Conservation (phyloP, 2,888 invertebrate species). For the Platyscelio sp. region DNA sequence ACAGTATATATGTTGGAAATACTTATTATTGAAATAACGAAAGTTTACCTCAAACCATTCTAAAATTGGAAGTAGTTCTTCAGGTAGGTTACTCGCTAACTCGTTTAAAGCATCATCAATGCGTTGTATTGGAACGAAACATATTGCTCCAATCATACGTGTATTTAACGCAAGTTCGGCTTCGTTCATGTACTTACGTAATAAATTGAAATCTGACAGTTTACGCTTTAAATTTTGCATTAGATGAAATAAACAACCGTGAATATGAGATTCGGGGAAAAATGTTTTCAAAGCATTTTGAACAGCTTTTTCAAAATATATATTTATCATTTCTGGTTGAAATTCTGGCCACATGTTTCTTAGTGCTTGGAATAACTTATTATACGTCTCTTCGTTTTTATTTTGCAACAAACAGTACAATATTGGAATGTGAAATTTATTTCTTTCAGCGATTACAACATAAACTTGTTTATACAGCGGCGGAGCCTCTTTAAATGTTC, state of each 20-base stretch:
- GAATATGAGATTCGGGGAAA: neutral
- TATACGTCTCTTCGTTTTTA: neutral
- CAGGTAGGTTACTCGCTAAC: neutral
- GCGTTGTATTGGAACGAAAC: neutral
- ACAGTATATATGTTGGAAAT: too few species aligned
- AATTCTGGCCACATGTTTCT: too few species aligned
- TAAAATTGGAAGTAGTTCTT: neutral
- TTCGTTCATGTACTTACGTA: neutral
- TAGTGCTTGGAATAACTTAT: neutral
- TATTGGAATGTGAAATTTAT: neutral
- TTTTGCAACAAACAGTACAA: neutral
- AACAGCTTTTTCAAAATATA: neutral
- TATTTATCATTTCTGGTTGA: neutral
- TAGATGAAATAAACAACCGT: neutral
- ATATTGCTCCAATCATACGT: neutral
- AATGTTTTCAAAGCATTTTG: neutral
- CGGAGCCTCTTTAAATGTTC: too few species aligned
- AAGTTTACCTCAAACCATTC: too few species aligned
- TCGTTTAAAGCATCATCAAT: neutral
- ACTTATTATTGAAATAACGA: neutral
- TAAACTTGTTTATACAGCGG: neutral
- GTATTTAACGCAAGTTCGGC: neutral
- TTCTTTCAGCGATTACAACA: neutral
- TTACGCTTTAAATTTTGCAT: constrained; percentile 12
- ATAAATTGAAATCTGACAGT: neutral